Evolutionary conservation across 1,140 invertebrate species (phyloP).

Genomic region (Drosophila insularis): DNA sequence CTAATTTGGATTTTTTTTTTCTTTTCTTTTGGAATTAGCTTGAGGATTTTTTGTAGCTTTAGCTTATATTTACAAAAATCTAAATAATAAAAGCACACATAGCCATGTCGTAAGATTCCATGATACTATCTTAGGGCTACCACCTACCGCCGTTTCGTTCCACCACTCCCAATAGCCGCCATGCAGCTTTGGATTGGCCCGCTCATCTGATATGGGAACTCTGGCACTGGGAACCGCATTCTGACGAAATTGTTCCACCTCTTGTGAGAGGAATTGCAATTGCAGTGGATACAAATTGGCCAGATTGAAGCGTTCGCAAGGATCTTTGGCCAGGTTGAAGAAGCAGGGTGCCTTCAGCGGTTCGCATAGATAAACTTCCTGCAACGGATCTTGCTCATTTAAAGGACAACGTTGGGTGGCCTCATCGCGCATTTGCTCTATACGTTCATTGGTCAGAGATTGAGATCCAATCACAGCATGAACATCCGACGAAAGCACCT

Average conservation of each 20-base stretch:
- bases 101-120: slow-evolving; percentile 6
- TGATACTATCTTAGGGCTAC: slow-evolving; percentile 4
- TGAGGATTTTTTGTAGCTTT: not conserved
- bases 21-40: slow-evolving; percentile 1
- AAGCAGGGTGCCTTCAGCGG: slow-evolving; percentile 86
- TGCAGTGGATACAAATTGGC: slow-evolving; percentile 79
- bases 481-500: slow-evolving; percentile 61
- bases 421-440: slow-evolving; percentile 82
- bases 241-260: slow-evolving; percentile 52
- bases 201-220: slow-evolving; percentile 35
- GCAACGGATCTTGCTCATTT: slow-evolving; percentile 29
- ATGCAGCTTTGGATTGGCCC: slow-evolving; percentile 52
- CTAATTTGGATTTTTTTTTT: not conserved
- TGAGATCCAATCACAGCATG: slow-evolving; percentile 47
- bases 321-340: slow-evolving; percentile 89
- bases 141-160: slow-evolving; percentile 43
- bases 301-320: slow-evolving; percentile 90
- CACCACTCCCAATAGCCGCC: slow-evolving; percentile 71
- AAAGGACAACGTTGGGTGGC: slow-evolving; percentile 82
- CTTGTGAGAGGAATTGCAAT: slow-evolving; percentile 55
- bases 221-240: slow-evolving; percentile 43
- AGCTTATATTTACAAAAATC: not conserved
- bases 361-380: slow-evolving; percentile 63
- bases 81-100: not conserved
- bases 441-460: slow-evolving; percentile 38